Conservation (phyloP, 1,140 invertebrate species). For the Centruroides vittatus region DNA sequence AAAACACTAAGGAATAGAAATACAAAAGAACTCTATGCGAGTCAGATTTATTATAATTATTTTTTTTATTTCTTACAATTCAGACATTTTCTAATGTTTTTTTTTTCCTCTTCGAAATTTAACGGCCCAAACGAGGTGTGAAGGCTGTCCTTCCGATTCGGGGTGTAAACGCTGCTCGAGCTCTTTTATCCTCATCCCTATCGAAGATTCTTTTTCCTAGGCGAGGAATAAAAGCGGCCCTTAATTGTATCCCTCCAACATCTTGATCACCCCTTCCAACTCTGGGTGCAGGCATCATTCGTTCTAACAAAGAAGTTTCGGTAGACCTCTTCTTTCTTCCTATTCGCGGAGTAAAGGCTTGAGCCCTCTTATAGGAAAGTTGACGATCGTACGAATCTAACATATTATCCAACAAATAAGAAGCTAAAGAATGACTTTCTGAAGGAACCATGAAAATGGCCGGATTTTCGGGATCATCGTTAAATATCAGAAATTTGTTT, state of each 20-base stretch:
- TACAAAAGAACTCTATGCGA: too few species aligned
- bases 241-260: constrained; percentile 1
- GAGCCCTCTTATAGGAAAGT: neutral
- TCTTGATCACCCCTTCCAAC: neutral
- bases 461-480: too few species aligned
- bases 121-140: constrained; percentile 12
- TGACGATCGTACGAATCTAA: too few species aligned
- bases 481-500: too few species aligned
- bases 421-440: too few species aligned
- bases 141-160: constrained; percentile 16
- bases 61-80: too few species aligned
- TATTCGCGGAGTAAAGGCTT: constrained; percentile 11
- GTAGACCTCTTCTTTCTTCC: constrained; percentile 16
- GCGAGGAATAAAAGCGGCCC: constrained; percentile 11
- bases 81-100: too few species aligned
- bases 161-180: constrained; percentile 12
- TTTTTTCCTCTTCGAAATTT: too few species aligned
- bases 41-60: too few species aligned
- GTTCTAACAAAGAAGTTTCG: neutral
- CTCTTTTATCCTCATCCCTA: constrained; percentile 5
- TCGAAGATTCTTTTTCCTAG: constrained; percentile 4
- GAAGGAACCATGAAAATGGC: too few species aligned
- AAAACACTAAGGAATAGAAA: too few species aligned
- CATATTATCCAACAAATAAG: too few species aligned
- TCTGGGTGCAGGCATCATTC: neutral